Evolutionary conservation across 2,113 vertebrate genomes (phyloP).

Genomic region (Aleadryas rufinucha): DNA sequence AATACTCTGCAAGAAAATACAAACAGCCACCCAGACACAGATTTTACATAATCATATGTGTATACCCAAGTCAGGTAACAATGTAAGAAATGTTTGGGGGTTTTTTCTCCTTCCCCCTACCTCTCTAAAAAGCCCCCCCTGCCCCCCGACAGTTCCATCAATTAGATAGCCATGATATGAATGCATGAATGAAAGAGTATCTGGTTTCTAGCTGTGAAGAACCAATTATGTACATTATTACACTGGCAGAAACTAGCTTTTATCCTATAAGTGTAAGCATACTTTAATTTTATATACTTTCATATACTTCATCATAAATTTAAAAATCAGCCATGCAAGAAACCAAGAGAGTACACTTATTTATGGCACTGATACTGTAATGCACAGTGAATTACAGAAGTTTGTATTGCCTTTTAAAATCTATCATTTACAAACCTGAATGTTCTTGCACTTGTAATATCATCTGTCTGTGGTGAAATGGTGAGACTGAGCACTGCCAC

Average conservation of each 20-base stretch:
- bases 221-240: not conserved
- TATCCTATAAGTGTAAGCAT: not conserved
- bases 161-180: not conserved
- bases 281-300: constrained; percentile 32
- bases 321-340: not conserved
- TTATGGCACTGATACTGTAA: constrained; percentile 12
- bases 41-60: not conserved
- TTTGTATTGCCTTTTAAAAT: constrained; percentile 18
- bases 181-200: not conserved
- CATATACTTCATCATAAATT: not conserved
- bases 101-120: not conserved
- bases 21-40: constrained; percentile 38
- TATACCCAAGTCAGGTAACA: not conserved
- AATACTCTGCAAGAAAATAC: constrained; percentile 75
- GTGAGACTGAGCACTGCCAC: constrained; percentile 9
- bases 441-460: not conserved
- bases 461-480: constrained; percentile 2
- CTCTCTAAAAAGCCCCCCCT: not conserved
- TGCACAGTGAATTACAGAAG: not conserved
- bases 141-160: not conserved
- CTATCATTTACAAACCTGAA: not conserved
- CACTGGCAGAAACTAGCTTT: constrained; percentile 11
- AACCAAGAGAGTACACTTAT: not conserved
- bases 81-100: not conserved
- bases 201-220: constrained; percentile 22